Percentiles rank a stretch among this genome's conserved stretches.
Conservation (phyloP, 2,113 vertebrate species). For the Vulpes vulpes region DNA sequence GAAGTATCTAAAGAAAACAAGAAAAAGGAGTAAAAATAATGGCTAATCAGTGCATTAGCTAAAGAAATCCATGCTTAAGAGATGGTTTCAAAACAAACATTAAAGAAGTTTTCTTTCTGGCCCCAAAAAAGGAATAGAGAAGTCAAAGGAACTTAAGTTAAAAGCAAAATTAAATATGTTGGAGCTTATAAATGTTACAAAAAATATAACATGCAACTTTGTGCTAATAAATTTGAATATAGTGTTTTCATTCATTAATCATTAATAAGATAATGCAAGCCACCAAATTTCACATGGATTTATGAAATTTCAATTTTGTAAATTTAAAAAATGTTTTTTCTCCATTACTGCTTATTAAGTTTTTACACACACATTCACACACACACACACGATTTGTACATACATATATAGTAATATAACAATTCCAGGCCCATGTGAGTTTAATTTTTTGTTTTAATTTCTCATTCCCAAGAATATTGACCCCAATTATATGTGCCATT, state of each 20-base stretch:
- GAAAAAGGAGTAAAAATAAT: not conserved
- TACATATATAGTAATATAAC: not conserved
- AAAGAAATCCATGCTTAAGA: not conserved
- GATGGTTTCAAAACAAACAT: not conserved
- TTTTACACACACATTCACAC: not conserved
- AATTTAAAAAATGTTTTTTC: not conserved
- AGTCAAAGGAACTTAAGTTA: not conserved
- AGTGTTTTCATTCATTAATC: not conserved
- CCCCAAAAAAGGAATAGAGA: not conserved
- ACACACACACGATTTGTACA: not conserved
- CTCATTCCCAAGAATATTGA: not conserved
- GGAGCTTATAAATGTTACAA: not conserved
- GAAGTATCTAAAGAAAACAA: not conserved
- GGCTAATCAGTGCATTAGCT: not conserved
- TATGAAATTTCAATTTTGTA: not conserved
- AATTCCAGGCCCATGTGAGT: not conserved
- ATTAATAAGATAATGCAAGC: slow-evolving; percentile 1
- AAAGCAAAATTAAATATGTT: not conserved
- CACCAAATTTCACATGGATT: not conserved
- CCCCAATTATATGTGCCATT: not conserved
- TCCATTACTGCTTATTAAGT: not conserved
- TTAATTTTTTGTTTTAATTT: slow-evolving; percentile 17
- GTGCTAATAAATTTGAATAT: not conserved
- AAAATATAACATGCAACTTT: not conserved
- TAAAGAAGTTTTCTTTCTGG: not conserved